These are phyloP conservation scores for Orussus abietinus DNA, from an alignment of 1,140 invertebrate species.

Conservation along the genomic window DNA sequence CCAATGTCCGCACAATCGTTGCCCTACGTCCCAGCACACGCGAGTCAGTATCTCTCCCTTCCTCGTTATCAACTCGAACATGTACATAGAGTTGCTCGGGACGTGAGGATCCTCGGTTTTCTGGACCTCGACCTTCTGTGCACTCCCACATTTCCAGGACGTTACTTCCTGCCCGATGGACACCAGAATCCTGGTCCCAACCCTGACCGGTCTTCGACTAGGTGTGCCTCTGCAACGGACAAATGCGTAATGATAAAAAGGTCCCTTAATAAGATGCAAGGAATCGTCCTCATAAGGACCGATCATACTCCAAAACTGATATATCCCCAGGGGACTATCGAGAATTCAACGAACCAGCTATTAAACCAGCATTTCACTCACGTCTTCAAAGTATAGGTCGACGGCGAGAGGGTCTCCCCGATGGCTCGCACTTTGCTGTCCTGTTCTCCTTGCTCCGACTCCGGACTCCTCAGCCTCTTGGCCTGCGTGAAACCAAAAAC, in stretches of 20 bases:
- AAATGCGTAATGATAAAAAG: too few relatives aligned
- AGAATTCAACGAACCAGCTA: too few relatives aligned
- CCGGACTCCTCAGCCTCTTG: constrained; percentile 21
- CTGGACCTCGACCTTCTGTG: constrained; percentile 15
- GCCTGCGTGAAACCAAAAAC: constrained; percentile 20
- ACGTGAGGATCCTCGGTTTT: constrained; percentile 30
- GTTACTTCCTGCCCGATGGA: constrained; percentile 26
- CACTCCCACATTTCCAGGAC: constrained; percentile 28
- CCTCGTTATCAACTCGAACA: constrained; percentile 58
- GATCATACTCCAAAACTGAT: too few relatives aligned
- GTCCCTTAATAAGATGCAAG: too few relatives aligned
- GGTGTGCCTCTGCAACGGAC: constrained; percentile 30
- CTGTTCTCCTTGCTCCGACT: constrained; percentile 3
- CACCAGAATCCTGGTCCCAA: too few relatives aligned
- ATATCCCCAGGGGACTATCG: too few relatives aligned
- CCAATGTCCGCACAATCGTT: constrained; percentile 27
- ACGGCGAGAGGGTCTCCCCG: constrained; percentile 14
- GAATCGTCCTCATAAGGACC: too few relatives aligned
- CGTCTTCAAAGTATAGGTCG: constrained; percentile 13
- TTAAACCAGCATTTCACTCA: constrained; percentile 20
- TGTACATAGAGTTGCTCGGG: constrained; percentile 38
- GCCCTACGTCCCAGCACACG: constrained; percentile 47
- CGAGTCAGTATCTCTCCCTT: constrained; percentile 47
- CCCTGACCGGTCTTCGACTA: constrained; percentile 11
- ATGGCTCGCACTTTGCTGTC: constrained; percentile 17